These are phyloP conservation scores for Molothrus ater DNA, from an alignment of 2,797 vertebrate species.

Conservation along the genomic window DNA sequence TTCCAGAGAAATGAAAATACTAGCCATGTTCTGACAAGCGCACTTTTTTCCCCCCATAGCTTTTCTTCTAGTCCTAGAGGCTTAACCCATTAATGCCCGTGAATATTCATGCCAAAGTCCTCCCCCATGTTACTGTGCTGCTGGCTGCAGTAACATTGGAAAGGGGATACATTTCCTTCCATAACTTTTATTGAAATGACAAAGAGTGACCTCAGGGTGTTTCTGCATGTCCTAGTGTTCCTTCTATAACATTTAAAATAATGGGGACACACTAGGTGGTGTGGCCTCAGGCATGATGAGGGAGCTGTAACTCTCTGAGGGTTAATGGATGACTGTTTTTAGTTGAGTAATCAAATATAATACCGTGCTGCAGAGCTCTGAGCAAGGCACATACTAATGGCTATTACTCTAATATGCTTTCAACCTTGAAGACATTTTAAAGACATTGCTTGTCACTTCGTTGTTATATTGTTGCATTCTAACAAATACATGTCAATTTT, in stretches of 20 bases:
- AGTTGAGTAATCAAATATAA: conserved; percentile 64
- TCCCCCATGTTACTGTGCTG: not conserved
- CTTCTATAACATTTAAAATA: conserved; percentile 16
- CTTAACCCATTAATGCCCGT: not conserved
- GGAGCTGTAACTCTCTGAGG: not conserved
- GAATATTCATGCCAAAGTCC: not conserved
- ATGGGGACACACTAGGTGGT: not conserved
- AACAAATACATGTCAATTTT: conserved; percentile 5
- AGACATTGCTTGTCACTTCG: conserved; percentile 26
- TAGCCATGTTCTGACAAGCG: not conserved
- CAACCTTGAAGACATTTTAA: conserved; percentile 56
- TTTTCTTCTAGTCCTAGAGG: not conserved
- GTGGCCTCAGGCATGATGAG: not conserved
- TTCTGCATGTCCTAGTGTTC: not conserved
- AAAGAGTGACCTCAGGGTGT: not conserved
- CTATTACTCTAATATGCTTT: conserved; percentile 59
- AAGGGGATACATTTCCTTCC: not conserved
- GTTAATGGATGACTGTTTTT: conserved; percentile 56
- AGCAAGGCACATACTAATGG: conserved; percentile 34
- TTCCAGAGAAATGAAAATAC: not conserved
- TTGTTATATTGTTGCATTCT: conserved; percentile 6
- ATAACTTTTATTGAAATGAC: conserved; percentile 23
- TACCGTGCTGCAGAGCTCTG: not conserved
- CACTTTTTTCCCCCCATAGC: not conserved
- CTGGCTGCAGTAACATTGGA: not conserved